Percentiles rank a stretch among this genome's conserved stretches.
phyloP scores from a whole-genome alignment of 1,140 invertebrate species.

The Plutomurus gul region DNA sequence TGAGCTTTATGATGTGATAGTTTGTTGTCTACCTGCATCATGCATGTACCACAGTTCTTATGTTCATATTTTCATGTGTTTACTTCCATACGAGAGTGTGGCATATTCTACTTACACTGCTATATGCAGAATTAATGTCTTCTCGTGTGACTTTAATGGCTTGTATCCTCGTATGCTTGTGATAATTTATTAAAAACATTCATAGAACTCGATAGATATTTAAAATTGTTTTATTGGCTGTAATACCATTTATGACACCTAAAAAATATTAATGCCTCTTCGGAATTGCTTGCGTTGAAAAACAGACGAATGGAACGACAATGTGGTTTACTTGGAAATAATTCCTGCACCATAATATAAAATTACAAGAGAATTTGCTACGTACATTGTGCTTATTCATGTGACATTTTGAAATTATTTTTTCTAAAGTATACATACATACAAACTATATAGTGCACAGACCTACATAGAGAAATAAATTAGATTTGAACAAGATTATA shows the following conservation, averaged over 20 bases:
- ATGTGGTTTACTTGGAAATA: too few relatives aligned
- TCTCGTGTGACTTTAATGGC: background rate
- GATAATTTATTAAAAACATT: background rate
- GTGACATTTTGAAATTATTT: background rate
- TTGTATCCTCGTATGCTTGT: background rate
- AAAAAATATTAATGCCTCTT: too few relatives aligned
- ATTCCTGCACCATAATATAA: background rate
- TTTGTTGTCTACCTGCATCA: too few relatives aligned
- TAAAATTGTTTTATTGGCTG: background rate
- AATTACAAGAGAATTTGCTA: background rate
- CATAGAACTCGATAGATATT: background rate
- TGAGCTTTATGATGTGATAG: background rate
- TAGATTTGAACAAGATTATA: background rate
- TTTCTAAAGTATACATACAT: too few relatives aligned
- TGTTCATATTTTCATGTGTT: background rate
- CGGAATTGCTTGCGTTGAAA: too few relatives aligned
- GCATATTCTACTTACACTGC: too few relatives aligned
- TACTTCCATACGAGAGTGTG: background rate
- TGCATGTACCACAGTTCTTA: background rate
- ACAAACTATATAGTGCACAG: background rate
- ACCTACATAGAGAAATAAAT: background rate
- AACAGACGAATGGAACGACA: too few relatives aligned
- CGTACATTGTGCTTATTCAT: background rate
- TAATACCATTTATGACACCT: background rate
- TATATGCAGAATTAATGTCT: slow-evolving; percentile 11